Evolutionary conservation across 2,113 vertebrate genomes (phyloP).

Genomic region (Ciconia maguari): DNA sequence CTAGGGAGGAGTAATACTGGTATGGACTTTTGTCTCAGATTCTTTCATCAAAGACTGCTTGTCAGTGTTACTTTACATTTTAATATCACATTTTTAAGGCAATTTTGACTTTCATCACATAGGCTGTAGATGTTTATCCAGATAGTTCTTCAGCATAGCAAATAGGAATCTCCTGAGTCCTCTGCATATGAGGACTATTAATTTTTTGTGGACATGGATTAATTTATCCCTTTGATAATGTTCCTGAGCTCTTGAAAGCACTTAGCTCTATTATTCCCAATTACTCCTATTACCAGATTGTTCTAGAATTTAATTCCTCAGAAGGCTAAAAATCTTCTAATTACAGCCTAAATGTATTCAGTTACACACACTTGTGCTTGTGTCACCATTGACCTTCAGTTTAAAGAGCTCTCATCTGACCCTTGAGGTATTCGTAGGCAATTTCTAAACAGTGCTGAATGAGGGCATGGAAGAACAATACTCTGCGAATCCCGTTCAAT

Average conservation of each 20-base stretch:
- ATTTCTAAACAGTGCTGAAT: neutral
- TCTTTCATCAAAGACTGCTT: neutral
- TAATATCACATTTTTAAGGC: neutral
- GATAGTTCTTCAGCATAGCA: neutral
- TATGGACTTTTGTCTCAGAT: neutral
- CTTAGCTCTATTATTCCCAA: neutral
- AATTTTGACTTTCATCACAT: neutral
- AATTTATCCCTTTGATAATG: neutral
- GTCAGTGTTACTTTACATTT: neutral
- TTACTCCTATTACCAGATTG: neutral
- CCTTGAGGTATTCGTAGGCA: neutral
- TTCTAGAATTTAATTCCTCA: neutral
- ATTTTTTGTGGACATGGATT: neutral
- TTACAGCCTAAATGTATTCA: neutral
- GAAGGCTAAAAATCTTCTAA: slow-evolving; percentile 3
- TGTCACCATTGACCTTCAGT: neutral
- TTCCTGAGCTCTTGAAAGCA: neutral
- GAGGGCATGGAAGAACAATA: neutral
- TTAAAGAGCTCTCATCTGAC: neutral
- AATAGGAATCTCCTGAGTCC: neutral
- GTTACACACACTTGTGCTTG: neutral
- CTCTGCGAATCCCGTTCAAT: neutral
- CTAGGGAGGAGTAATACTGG: neutral
- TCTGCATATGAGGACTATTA: neutral
- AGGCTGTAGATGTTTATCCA: neutral